These are phyloP conservation scores for Amphiprion ocellaris DNA, from an alignment of 2,113 vertebrate species.

Conservation along the genomic window DNA sequence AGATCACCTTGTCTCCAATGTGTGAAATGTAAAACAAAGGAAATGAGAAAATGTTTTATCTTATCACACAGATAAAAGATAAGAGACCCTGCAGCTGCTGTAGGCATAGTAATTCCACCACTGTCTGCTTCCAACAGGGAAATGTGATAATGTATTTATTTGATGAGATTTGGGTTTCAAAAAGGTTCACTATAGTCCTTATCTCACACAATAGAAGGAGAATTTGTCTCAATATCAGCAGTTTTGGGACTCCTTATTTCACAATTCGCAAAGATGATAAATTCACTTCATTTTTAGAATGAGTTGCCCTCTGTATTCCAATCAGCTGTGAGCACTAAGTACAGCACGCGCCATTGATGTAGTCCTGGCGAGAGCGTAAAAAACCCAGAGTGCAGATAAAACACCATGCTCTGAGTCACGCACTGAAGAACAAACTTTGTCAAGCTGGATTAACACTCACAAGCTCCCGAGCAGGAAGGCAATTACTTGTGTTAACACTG, in stretches of 20 bases:
- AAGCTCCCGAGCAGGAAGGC: slow-evolving; percentile 61
- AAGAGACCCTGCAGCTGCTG: slow-evolving; percentile 50
- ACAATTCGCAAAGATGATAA: slow-evolving; percentile 37
- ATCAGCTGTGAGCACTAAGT: slow-evolving; percentile 33
- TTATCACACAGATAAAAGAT: slow-evolving; percentile 58
- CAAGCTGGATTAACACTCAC: slow-evolving; percentile 72
- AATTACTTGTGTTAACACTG: slow-evolving; percentile 82
- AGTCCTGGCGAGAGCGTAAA: slow-evolving; percentile 31
- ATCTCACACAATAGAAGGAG: slow-evolving; percentile 24
- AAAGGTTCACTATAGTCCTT: slow-evolving; percentile 37
- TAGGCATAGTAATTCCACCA: slow-evolving; percentile 36
- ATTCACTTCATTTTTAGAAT: slow-evolving; percentile 43
- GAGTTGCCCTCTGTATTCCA: slow-evolving; percentile 16
- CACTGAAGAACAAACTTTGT: slow-evolving; percentile 67
- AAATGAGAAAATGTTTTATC: slow-evolving; percentile 72
- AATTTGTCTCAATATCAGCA: slow-evolving; percentile 42
- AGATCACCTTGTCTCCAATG: slow-evolving; percentile 56
- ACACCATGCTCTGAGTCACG: slow-evolving; percentile 44
- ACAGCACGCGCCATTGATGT: slow-evolving; percentile 1
- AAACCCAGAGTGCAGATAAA: slow-evolving; percentile 50
- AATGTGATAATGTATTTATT: slow-evolving; percentile 56
- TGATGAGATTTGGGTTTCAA: slow-evolving; percentile 57
- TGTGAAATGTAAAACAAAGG: slow-evolving; percentile 73
- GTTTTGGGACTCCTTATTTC: slow-evolving; percentile 12
- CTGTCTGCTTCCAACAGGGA: slow-evolving; percentile 37